Evolutionary conservation across 1,140 invertebrate species (phyloP), one percentile per base, ranked within the genome.

Genomic region (Euura lappo): DNA sequence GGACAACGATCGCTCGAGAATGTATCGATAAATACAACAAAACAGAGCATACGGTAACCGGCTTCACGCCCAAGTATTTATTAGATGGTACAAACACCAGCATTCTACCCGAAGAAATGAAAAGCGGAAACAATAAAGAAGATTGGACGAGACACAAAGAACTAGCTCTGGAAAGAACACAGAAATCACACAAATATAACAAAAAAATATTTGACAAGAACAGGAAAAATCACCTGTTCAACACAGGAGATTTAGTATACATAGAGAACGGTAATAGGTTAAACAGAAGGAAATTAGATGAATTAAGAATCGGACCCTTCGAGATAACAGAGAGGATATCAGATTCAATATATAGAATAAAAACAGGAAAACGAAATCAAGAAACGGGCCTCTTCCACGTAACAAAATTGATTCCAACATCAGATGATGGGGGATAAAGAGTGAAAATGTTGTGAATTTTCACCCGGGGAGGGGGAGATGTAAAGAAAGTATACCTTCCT

Each of bases 211-310:
- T 69, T 44, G 65, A 74, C 64, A 45, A 51, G 60, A 67, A 72
- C 64, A 51, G 73, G 46, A 74, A 72, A 65, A 47, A 71, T 10
- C 65, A 72, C 60, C 13, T 13, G 42, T 46, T 74, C 8, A 65
- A 74, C 2, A 65, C 45, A 65, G 73, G 73, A 64, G 73, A 74
- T 65, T n/a, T 44, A 71, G 70, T 74, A 71, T 74, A 46, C 8
- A 7, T 68, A 68, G 45, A 45, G 11, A 74, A 74, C 28, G 69
- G 69, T 7, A 69, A 69, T 7, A 43, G 45, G 13, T 44, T 43
- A 1, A 69, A 69, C 13, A 69, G 68, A 67, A 68, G 72, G 67
- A 75, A 75, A 72, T n/a, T 75, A 28, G 74, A 75, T 64, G 66
- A 72, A 65, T 44, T 75, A 3, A 72, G 67, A 47, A 45, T 75